These are phyloP conservation scores for Lutjanus campechanus DNA, from an alignment of 2,797 vertebrate genomes.

Conservation along the genomic window DNA sequence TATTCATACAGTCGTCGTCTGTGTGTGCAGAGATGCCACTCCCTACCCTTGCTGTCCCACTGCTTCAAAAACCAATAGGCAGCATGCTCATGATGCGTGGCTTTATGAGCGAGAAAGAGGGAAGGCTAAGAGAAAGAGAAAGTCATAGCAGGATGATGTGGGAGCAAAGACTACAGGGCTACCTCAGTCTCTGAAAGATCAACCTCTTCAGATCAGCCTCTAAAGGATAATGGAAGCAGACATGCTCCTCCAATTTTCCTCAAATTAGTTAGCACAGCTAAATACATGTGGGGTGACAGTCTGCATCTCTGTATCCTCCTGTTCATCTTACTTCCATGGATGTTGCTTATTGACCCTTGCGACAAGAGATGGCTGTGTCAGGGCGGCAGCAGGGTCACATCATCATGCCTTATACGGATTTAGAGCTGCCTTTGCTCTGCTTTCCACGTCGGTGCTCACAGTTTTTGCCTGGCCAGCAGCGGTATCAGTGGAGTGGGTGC, in stretches of 20 bases:
- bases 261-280: conserved; percentile 35
- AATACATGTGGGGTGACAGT: conserved; percentile 32
- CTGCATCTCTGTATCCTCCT: conserved; percentile 27
- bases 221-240: conserved; percentile 39
- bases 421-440: conserved; percentile 57
- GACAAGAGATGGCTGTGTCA: conserved; percentile 57
- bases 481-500: conserved; percentile 62
- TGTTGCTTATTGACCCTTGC: conserved; percentile 61
- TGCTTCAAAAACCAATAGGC: conserved; percentile 76
- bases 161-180: conserved; percentile 49
- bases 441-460: conserved; percentile 57
- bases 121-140: conserved; percentile 56
- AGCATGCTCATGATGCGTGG: conserved; percentile 69
- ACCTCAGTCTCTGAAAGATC: conserved; percentile 44
- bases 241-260: conserved; percentile 29
- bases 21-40: conserved; percentile 68
- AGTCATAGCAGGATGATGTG: conserved; percentile 56
- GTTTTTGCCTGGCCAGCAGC: conserved; percentile 59
- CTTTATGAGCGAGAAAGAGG: conserved; percentile 70
- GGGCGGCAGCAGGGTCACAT: conserved; percentile 49
- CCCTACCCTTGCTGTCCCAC: conserved; percentile 60
- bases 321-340: conserved; percentile 43
- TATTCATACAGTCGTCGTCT: conserved; percentile 26
- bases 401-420: conserved; percentile 73
- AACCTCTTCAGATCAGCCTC: conserved; percentile 32